Base-by-base conservation (phyloP, 2,113 vertebrate species). In the Arothron firmamentum region DNA sequence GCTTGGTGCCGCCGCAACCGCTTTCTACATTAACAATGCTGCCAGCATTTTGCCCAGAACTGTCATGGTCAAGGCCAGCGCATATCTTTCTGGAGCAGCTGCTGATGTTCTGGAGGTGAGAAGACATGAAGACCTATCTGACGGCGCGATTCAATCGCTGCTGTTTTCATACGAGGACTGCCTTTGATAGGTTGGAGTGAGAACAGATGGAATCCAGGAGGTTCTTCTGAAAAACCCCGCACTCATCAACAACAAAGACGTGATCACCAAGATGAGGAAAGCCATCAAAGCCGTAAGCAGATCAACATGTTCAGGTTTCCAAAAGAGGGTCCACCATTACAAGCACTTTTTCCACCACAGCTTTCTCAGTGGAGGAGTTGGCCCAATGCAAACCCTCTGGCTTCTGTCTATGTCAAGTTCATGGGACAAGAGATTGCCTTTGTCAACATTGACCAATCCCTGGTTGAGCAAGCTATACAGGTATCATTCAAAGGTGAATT, bases 21-120 rank as follows among this genome's bases (percentile, higher is more conserved):
- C 90, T 46, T 88, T 88, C 69, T 21, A 92, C 17, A 80, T 96
- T 41, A 95, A 94, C 47, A 90, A 91, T 46, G 92, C 88, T 17
- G 86, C 83, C 80, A 92, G 89, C 0, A 62, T 93, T 73, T 52
- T 94, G 56, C 94, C 94, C 20, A 91, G 69, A 82, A 73, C 84
- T 59, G 5, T 94, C 13, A 74, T 94, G 65, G 84, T 89, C 66
- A 95, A 92, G 84, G 53, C 92, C 56, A 79, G 70, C 18, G 88
- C 86, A 4, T 90, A 92, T 79, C 53, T 90, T 20, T 81, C 91
- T 46, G 93, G 93, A 54, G 88, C 77, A 3, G 82, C 85, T 56
- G 84, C 89, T 74, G 92, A 94, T 81, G 78, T 94, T 64, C 18
- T 92, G 69, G 93, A 96, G 92, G 94, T 94, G n/a, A 16, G 9